These are phyloP conservation scores for Sebastes minor DNA, from an alignment of 2,797 vertebrate genomes.

Conservation along the genomic window DNA sequence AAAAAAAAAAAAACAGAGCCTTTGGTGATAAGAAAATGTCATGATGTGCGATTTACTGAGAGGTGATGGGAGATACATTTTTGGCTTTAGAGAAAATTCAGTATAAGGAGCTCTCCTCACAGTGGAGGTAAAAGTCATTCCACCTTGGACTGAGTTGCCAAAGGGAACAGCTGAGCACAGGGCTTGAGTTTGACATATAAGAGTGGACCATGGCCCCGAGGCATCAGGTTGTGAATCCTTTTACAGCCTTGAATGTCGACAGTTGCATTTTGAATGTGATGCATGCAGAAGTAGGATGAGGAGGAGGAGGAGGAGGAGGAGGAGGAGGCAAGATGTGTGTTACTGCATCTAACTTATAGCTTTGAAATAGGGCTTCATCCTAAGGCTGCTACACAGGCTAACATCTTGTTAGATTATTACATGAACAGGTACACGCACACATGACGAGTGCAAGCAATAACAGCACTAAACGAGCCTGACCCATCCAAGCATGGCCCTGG, in stretches of 20 bases:
- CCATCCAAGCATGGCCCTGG: neutral
- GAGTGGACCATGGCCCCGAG: conserved; percentile 1
- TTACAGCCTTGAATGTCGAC: neutral
- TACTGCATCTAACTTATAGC: neutral
- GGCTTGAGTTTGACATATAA: neutral
- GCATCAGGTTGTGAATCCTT: conserved; percentile 27
- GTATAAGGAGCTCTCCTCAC: neutral
- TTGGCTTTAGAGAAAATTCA: neutral
- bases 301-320: neutral
- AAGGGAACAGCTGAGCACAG: conserved; percentile 1
- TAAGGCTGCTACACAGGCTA: neutral
- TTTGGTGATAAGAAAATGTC: neutral
- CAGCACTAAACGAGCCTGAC: conserved; percentile 16
- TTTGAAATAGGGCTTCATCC: conserved; percentile 2
- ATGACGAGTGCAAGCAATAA: neutral
- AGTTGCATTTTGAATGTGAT: conserved; percentile 24
- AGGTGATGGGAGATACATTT: neutral
- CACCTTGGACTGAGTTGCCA: neutral
- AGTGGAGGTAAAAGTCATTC: conserved; percentile 11
- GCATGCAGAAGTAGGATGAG: neutral
- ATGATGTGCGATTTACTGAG: neutral
- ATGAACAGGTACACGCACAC: conserved; percentile 12
- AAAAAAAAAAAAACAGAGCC: neutral
- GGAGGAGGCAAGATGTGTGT: neutral
- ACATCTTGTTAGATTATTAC: conserved; percentile 6